Evolutionary conservation across 2,888 invertebrate genomes (phyloP), one percentile per base, ranked within the genome.

Genomic region (Mimumesa dahlbomi): DNA sequence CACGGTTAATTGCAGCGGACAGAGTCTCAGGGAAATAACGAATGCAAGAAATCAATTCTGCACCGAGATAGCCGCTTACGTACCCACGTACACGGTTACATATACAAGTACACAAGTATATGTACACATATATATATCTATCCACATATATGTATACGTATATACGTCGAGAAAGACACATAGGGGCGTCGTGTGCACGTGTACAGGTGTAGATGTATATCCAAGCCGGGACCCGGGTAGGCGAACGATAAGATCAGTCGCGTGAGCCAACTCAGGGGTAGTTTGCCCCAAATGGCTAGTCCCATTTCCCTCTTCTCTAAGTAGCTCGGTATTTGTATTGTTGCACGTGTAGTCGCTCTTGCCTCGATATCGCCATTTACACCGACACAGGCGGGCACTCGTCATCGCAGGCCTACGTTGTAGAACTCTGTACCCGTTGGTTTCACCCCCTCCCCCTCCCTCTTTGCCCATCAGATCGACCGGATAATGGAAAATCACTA

Each of bases 181-280:
- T 29, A 31, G n/a, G 19, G 22, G 29, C 13, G 16, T 22, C 38
- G 38, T 54, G 36, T 34, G 45, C 11, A 14, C 18, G 57, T 64
- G 38, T 46, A 22, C 38, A 46, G 61, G 68, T 31, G 61, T 48
- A 68, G 38, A 25, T 52, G n/a, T 40, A 56, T 46, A 68, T 61
- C 59, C 71, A 68, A 69, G 53, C 34, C 59, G 62, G 67, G 62
- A 73, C 53, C 50, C 63, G 61, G 76, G 66, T 58, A 56, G 63
- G 59, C 61, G 46, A 42, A 13, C 68, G 87, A 87, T 87, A 87
- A 84, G 84, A 87, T 86, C 87, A 73, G 81, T 86, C 84, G 84
- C 86, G 87, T 87, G 85, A 84, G 82, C 76, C 75, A 76, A 73
- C 71, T 73, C 72, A 46, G 65, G 79, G 76, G 80, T 81, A 82